Percentiles rank a stretch among this genome's conserved stretches.
Conservation (phyloP, 2,888 invertebrate species). For the Eueremaeus valkanovi region DNA sequence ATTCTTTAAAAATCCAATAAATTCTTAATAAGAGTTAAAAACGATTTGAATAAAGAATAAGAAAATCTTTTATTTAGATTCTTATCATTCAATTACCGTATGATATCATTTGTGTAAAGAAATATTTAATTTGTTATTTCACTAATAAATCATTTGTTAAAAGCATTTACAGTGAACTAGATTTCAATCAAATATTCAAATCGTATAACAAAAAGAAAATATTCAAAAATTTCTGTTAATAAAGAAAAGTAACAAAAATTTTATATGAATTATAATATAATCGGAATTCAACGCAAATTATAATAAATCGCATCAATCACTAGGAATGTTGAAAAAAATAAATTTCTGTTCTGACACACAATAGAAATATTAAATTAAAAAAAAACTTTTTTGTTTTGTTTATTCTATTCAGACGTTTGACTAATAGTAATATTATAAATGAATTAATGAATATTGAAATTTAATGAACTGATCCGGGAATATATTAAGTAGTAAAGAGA, state of each 20-base stretch:
- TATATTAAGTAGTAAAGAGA: not conserved
- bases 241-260: not conserved
- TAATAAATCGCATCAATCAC: not conserved
- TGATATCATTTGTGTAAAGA: no score
- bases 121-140: no score
- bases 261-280: not conserved
- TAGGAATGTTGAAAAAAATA: not conserved
- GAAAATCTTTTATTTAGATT: no score
- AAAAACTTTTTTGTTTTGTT: not conserved
- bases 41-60: no score
- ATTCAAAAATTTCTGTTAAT: not conserved
- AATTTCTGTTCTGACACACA: not conserved
- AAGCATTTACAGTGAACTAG: not conserved
- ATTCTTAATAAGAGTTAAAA: no score
- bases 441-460: not conserved
- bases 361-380: not conserved
- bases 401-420: no score
- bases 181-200: not conserved
- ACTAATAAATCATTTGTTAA: not conserved
- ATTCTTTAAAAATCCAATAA: no score
- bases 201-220: no score
- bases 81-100: no score
- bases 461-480: not conserved
- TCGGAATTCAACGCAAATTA: no score
- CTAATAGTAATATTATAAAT: no score